Evolutionary conservation across 2,888 invertebrate species (phyloP).

Genomic region (Imbricaverruca yamaguchii): DNA sequence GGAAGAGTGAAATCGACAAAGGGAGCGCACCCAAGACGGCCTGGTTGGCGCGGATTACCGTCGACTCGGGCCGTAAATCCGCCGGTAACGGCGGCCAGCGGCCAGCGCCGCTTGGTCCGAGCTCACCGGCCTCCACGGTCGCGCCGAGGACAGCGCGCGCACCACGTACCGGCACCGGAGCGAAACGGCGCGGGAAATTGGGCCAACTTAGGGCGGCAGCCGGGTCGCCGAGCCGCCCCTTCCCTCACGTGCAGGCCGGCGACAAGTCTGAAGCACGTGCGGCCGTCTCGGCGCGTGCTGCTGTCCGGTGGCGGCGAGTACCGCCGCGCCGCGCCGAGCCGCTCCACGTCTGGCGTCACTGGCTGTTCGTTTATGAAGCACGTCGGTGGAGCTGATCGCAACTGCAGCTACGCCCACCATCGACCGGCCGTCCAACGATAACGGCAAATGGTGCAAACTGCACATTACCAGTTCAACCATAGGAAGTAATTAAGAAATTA

Average conservation of each 20-base stretch:
- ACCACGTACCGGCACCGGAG: background rate
- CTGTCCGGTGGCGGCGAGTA: too few species aligned
- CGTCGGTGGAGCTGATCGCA: background rate
- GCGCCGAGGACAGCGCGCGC: background rate
- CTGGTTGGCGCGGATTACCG: background rate
- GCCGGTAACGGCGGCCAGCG: background rate
- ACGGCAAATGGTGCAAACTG: too few species aligned
- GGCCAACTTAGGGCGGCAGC: background rate
- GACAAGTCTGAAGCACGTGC: background rate
- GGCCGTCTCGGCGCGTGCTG: too few species aligned
- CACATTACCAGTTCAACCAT: too few species aligned
- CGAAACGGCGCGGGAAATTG: background rate
- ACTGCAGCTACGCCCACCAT: background rate
- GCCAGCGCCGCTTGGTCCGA: background rate
- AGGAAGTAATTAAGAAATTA: too few species aligned
- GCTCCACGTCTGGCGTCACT: background rate
- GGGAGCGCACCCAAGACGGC: background rate
- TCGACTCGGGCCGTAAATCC: background rate
- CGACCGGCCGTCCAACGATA: background rate
- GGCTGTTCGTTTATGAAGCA: background rate
- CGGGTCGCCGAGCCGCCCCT: background rate
- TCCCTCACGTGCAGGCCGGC: conserved; percentile 1
- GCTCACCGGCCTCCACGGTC: background rate
- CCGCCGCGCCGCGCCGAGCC: too few species aligned
- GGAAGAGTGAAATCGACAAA: background rate